Base-by-base conservation (phyloP, 2,113 vertebrate genomes). In the Oncorhynchus kisutch region DNA sequence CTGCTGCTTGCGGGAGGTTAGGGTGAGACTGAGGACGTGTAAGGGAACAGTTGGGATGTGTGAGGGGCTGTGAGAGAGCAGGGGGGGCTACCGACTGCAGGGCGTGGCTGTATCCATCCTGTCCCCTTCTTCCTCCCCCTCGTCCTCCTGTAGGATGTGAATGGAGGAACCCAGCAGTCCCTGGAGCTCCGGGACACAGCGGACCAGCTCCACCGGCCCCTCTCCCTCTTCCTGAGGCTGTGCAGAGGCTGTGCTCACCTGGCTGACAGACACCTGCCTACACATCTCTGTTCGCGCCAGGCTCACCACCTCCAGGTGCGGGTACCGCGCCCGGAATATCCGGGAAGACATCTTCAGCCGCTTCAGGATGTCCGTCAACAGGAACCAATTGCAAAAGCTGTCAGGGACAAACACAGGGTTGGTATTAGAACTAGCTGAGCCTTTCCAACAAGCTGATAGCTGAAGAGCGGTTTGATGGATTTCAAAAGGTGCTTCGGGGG, bases 331-430 rank as follows among this genome's bases (percentile, higher is more conserved):
- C 77, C 96, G 94, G 89, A 99, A 99, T 83, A 98, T 99, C 85
- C 97, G 92, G 0, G 95, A 94, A 0, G 98, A 99, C 80, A 99
- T 94, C 92, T 99, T 99, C 80, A 99, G 92, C 7, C 96, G 93
- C 91, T 97, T 97, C 48, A 99, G 93, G 76, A 99, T 95, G 0
- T 98, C 98, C 0, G 93, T 89, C 89, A 99, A 94, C 72, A 99
- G 94, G 89, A 99, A 97, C 98, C 98, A 99, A 92, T 99, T 99
- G 89, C 96, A 96, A 81, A 96, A 97, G 66, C 97, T 99, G 90
- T 0, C 2, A 66, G 34, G 65, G 54, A 31, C 27, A 79, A 81
- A 67, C 12, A 82, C 13, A 11, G 4, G n/a, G 45, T 4, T 22
- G 13, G 27, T 62, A n/a, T 39, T 34, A 12, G 24, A 22, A 22